Conservation (phyloP, 2,113 vertebrate species). For the Chaenogobius annularis region DNA sequence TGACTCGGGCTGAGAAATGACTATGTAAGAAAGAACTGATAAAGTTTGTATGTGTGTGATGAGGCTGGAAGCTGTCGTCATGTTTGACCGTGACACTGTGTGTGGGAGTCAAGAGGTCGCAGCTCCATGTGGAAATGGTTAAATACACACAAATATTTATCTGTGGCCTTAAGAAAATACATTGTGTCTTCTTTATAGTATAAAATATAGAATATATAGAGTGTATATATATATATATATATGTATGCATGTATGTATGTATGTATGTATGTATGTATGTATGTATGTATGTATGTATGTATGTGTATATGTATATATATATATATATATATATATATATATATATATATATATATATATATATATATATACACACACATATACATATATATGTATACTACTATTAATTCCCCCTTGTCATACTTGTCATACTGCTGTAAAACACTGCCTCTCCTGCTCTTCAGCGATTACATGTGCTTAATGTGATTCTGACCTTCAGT, state of each 20-base stretch:
- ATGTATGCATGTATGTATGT: too few species aligned
- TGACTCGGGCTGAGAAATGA: constrained; percentile 13
- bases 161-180: not conserved
- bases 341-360: too few species aligned
- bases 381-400: too few species aligned
- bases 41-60: constrained; percentile 13
- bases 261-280: too few species aligned
- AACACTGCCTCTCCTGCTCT: not conserved
- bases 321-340: too few species aligned
- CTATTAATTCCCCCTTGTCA: not conserved
- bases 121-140: not conserved
- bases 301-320: too few species aligned
- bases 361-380: too few species aligned
- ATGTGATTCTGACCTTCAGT: constrained; percentile 15
- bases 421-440: too few species aligned
- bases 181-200: not conserved
- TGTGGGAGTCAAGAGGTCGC: not conserved
- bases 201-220: too few species aligned
- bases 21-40: constrained; percentile 7
- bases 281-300: too few species aligned
- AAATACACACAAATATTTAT: not conserved
- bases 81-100: not conserved
- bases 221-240: too few species aligned
- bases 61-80: not conserved
- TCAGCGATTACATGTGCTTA: not conserved